Conservation (phyloP, 2,797 vertebrate species). For the Chromis chromis region DNA sequence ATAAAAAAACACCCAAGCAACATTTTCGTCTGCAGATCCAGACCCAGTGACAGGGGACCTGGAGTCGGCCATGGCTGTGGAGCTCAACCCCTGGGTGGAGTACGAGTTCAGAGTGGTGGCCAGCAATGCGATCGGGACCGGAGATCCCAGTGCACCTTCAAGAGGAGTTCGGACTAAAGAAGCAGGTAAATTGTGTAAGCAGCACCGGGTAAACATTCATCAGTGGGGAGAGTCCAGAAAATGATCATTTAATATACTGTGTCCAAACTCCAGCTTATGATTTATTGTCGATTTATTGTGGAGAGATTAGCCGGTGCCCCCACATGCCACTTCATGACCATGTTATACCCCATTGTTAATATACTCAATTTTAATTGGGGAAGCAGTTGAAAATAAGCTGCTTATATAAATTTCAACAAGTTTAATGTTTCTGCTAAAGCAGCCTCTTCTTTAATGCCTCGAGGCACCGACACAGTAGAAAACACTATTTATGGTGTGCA, state of each 20-base stretch:
- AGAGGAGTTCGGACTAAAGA: conserved; percentile 93
- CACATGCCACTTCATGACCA: conserved; percentile 33
- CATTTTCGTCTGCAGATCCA: conserved; percentile 85
- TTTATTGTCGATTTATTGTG: conserved; percentile 3
- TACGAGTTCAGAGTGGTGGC: conserved; percentile 98
- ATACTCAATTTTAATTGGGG: conserved; percentile 79
- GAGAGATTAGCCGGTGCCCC: conserved; percentile 28
- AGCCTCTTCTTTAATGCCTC: conserved; percentile 69
- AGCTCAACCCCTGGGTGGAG: conserved; percentile 97
- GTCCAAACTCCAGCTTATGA: conserved; percentile 28
- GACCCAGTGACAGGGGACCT: conserved; percentile 93
- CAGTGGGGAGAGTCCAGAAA: conserved; percentile 7
- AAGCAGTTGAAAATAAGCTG: conserved; percentile 78
- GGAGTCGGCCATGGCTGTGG: conserved; percentile 96
- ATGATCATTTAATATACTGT: neutral
- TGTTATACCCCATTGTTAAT: conserved; percentile 57
- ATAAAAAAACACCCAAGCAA: conserved; percentile 14
- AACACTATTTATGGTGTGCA: conserved; percentile 79
- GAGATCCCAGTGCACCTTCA: conserved; percentile 93
- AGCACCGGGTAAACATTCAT: conserved; percentile 10
- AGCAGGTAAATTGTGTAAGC: conserved; percentile 86
- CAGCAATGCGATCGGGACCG: conserved; percentile 93
- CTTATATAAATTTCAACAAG: conserved; percentile 81
- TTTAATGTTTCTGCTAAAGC: conserved; percentile 71
- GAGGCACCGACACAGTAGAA: conserved; percentile 76